Base-by-base conservation (phyloP, 2,113 vertebrate genomes). In the Physeter macrocephalus region DNA sequence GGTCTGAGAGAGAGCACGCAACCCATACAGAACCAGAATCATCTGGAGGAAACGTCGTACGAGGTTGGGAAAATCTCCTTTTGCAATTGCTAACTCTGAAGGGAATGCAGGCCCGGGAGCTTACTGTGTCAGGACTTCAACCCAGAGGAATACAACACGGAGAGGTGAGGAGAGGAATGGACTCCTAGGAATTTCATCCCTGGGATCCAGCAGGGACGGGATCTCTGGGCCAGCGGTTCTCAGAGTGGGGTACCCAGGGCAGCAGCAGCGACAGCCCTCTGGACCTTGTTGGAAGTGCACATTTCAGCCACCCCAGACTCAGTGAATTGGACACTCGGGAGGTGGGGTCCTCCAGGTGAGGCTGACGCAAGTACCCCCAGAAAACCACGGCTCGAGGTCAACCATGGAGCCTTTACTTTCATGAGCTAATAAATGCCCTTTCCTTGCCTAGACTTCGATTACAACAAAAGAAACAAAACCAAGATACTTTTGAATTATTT, bases 401-500 rank as follows among this genome's bases (percentile, higher is more conserved):
- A 61, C 41, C 34, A 5, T 1, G 20, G 7, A 41, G 4, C 8
- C 69, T 31, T 36, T 17, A 13, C 10, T 62, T 52, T 80, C 71
- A 15, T 86, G 52, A 61, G 41, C 52, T 49, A 34, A 49, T 34
- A 46, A 66, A 49, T 18, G 77, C 39, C 31, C n/a, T n/a, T 43
- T 34, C 41, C 23, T 9, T 18, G 8, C 54, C 46, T 59, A 49
- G 54, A 78, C 3, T 34, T 69, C 86, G 61, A 59, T 61, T 78
- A 61, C 52, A 59, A 46, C 59, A 86, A 83, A 57, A 69, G 52
- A 78, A 59, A 86, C 29, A 86, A 77, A 23, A 49, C 13, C 81
- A 90, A 90, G 36, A 31, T 46, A 59, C 18, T 84, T 84, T 64
- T 84, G 59, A 23, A 43, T 64, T 25, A 57, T 90, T 90, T 83